Evolutionary conservation across 2,113 vertebrate species (phyloP), one percentile per base, ranked within the genome.

Genomic region (Mirza zaza): DNA sequence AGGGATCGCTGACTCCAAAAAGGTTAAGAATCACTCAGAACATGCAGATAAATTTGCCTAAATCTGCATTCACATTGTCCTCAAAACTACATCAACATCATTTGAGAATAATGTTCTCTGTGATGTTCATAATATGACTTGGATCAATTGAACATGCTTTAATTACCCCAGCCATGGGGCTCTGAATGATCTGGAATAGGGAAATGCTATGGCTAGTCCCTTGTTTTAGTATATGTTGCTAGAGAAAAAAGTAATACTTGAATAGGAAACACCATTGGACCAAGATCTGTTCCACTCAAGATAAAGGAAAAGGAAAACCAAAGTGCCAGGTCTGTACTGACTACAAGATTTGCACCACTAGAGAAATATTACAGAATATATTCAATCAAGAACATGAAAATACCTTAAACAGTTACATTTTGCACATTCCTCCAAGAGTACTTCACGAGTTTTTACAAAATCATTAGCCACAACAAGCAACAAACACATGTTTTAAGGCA

Each of bases 261-360:
- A 70, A 92, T 17, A n/a, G 52, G 57, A 96, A 97, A 88, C 25
- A 87, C 6, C 39, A 59, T 4, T 6, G 27, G 2, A 91, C 90
- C 68, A 86, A 63, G 48, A 87, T 68, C 73, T 70, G 32, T 57
- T 91, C 90, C 52, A 50, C 42, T 87, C 52, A 70, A 42, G 84
- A 79, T 48, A 63, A 98, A 97, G 95, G 48, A 87, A 97, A 97
- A 96, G 21, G 68, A 98, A 96, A 92, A 20, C 1, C 27, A 50
- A 82, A 94, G n/a, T 70, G 92, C 25, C 84, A 70, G 59, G 57
- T n/a, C 34, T 79, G n/a, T 2, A 87, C 39, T 80, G 48, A 75
- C 8, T 50, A 20, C 2, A 95, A 45, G 55, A 73, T 63, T 91
- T 39, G 36, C 65, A 90, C 34, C 85, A 85, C 9, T 77, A 57